Evolutionary conservation across 2,113 vertebrate genomes (phyloP), one percentile per base, ranked within the genome.

Genomic region (Pycnonotus jocosus): DNA sequence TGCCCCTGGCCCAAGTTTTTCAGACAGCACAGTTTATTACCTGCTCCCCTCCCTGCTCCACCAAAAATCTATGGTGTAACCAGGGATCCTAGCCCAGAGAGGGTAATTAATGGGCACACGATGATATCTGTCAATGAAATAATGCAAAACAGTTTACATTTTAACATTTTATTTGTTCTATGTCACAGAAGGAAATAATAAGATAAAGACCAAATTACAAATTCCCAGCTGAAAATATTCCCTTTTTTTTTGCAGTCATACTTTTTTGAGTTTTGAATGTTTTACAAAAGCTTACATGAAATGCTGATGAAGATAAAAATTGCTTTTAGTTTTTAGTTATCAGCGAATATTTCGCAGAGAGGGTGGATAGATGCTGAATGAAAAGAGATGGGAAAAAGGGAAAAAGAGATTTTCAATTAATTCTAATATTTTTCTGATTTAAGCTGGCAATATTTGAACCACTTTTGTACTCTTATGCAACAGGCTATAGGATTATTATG

Each of bases 231-330:
- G 81, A 82, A 33, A 27, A 50, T 90, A 88, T 71, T 87, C 65
- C 35, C 44, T 31, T 72, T 68, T 88, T 54, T 90, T 24, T 71
- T 45, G 21, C n/a, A 57, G 60, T 58, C 3, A 25, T 71, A 33
- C 19, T 71, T 87, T 88, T 74, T 54, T 71, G 56, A 89, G 44
- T 38, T 91, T 66, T 79, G 44, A 44, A 28, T 50, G 22, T 37
- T 87, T 91, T 68, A 71, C 42, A 86, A 80, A 90, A 83, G 18
- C 30, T 94, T 70, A 61, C n/a, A 90, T 79, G 42, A 94, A 95
- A 82, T 35, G 33, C 40, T 64, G 66, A 42, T 44, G 17, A 87
- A 82, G 54, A 80, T 53, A 86, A 89, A 88, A 79, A 56, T 24
- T 68, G 5, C 17, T 87, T 91, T 81, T 48, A 33, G 19, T 47